Conservation (phyloP, 2,113 vertebrate genomes). For the Peromyscus maniculatus region DNA sequence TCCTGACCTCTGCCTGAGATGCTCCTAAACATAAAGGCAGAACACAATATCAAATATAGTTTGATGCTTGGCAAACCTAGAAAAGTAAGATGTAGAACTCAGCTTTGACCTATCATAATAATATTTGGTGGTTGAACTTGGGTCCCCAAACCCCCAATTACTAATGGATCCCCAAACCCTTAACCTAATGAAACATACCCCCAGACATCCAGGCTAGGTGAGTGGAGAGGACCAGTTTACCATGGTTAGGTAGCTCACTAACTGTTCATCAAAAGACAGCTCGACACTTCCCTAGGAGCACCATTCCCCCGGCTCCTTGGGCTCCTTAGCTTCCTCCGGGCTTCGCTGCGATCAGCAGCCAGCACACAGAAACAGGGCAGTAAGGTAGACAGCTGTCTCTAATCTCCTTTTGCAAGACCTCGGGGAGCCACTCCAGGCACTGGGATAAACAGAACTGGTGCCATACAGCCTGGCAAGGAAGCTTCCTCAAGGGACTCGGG, state of each 20-base stretch:
- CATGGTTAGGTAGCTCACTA: neutral
- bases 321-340: neutral
- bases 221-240: neutral
- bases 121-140: neutral
- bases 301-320: neutral
- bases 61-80: neutral
- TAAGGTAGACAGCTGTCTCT: neutral
- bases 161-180: neutral
- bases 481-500: neutral
- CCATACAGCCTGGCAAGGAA: neutral
- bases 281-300: fast-evolving
- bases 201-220: neutral
- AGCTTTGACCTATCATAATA: neutral
- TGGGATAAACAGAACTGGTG: neutral
- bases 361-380: neutral
- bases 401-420: slow-evolving; percentile 15
- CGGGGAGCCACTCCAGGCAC: neutral
- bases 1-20: neutral
- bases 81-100: neutral
- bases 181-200: neutral
- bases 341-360: neutral
- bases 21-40: neutral
- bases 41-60: neutral
- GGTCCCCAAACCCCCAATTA: neutral
- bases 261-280: neutral